Conservation (phyloP, 2,888 invertebrate genomes). For the Cinara cedri region DNA sequence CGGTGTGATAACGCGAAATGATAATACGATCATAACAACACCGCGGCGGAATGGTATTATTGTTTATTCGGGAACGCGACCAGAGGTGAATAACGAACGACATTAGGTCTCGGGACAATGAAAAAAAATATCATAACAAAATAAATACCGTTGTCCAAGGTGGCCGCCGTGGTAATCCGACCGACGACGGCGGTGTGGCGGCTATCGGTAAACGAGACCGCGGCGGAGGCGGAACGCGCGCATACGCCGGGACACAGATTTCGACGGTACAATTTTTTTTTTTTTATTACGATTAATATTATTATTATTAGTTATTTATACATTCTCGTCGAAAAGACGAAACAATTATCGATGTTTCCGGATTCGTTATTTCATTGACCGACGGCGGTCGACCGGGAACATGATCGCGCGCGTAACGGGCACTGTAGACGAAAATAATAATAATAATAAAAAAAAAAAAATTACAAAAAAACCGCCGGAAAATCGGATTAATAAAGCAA, state of each 20-base stretch:
- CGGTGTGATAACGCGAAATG: conserved; percentile 35
- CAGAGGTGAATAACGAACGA: too few species aligned
- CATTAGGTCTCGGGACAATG: too few species aligned
- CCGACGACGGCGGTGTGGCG: background rate
- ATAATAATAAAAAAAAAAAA: background rate
- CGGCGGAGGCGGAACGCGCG: conserved; percentile 30
- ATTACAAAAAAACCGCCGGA: background rate
- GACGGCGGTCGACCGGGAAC: background rate
- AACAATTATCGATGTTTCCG: background rate
- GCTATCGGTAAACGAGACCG: conserved; percentile 13
- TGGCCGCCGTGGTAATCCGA: conserved; percentile 39
- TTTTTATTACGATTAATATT: too few species aligned
- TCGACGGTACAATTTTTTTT: too few species aligned
- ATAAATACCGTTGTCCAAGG: conserved; percentile 45
- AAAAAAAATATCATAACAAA: background rate
- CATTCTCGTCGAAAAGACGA: background rate
- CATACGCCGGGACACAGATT: conserved; percentile 27
- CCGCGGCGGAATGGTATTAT: too few species aligned
- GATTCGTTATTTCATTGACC: background rate
- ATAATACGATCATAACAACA: background rate
- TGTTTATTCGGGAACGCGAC: background rate
- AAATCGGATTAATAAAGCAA: too few species aligned
- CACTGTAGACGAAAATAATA: background rate
- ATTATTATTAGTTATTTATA: background rate
- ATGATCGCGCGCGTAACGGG: background rate